Conservation (phyloP, 2,113 vertebrate species). For the Penelope pileata region DNA sequence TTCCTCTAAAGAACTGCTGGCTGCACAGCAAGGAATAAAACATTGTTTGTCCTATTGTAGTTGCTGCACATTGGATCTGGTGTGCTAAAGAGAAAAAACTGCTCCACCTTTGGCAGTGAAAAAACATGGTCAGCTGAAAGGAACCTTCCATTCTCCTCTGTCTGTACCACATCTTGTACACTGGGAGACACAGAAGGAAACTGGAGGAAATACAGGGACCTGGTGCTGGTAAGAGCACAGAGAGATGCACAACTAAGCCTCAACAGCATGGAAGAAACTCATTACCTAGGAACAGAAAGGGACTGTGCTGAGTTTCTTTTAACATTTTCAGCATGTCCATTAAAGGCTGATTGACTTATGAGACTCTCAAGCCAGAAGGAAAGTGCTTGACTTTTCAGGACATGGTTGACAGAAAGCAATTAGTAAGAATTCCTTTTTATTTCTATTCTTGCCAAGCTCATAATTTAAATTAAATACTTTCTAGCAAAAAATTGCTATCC, state of each 20-base stretch:
- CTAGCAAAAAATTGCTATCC: not conserved
- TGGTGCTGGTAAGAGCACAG: not conserved
- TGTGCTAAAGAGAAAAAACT: not conserved
- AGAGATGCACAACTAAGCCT: not conserved
- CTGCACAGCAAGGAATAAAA: not conserved
- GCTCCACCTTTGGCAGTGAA: not conserved
- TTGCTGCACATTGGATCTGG: not conserved
- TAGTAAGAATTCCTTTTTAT: not conserved
- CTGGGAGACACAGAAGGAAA: not conserved
- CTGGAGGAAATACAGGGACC: not conserved
- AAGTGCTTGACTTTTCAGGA: not conserved
- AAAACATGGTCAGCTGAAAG: not conserved
- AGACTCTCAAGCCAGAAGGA: not conserved
- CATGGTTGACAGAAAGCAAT: not conserved
- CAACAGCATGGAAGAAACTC: not conserved
- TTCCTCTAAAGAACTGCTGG: not conserved
- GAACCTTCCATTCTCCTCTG: not conserved
- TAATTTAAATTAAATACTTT: not conserved
- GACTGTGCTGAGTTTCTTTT: not conserved
- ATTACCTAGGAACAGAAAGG: not conserved
- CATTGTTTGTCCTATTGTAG: not conserved
- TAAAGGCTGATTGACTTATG: not conserved
- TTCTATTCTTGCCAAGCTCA: not conserved
- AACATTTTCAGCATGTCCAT: not conserved
- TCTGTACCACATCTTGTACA: not conserved